A percentile compares a stretch with the other conserved stretches of the same genome.
Evolutionary conservation across 35 echinoderm and acorn worm genomes (phyloP).

Genomic region (Nesometra sesokonis): DNA sequence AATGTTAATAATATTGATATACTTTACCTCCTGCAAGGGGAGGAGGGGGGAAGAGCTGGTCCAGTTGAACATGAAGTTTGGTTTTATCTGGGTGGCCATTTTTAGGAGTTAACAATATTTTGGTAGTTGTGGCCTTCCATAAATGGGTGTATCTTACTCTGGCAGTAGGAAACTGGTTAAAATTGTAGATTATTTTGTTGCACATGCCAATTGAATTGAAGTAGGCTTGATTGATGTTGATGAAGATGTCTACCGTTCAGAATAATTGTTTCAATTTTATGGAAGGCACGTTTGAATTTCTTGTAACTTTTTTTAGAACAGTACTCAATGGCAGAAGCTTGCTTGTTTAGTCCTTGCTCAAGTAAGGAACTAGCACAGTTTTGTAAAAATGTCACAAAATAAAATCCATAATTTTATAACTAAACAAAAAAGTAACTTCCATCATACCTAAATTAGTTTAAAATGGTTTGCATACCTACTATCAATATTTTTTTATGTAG

Average conservation of each 20-base stretch:
- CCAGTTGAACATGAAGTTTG: too few species aligned
- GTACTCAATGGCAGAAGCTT: background rate
- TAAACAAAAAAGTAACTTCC: background rate
- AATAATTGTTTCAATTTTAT: background rate
- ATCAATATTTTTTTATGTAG: too few species aligned
- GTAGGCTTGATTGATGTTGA: background rate
- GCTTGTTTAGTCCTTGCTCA: background rate
- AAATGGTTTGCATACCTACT: too few species aligned
- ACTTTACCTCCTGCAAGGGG: too few species aligned
- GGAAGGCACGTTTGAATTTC: background rate
- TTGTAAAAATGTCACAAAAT: background rate
- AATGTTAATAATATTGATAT: too few species aligned
- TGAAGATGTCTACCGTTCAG: background rate
- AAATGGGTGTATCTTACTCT: background rate
- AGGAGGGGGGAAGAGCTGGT: too few species aligned
- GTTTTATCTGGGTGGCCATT: too few species aligned
- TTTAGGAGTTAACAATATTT: too few species aligned
- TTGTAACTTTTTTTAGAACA: background rate
- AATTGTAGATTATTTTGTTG: background rate
- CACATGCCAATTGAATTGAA: background rate
- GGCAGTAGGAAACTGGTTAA: background rate
- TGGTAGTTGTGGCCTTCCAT: background rate
- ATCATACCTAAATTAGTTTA: too few species aligned
- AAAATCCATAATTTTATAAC: background rate
- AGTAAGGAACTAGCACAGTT: background rate